phyloP scores from a whole-genome alignment of 2,113 vertebrate genomes.

The Chloropsis hardwickii region DNA sequence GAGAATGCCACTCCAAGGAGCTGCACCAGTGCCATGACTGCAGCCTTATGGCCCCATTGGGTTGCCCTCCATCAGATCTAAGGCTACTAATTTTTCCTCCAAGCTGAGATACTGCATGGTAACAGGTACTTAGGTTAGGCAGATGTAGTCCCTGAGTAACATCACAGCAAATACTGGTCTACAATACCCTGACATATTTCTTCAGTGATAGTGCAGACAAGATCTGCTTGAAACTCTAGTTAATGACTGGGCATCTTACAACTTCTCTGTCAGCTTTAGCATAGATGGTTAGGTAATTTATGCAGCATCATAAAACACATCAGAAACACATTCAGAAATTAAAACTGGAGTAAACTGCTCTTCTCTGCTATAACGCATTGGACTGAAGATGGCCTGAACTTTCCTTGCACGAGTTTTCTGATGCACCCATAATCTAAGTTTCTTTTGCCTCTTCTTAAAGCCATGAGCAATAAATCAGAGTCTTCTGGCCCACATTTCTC shows the following conservation, averaged over 20 bases:
- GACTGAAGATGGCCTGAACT: background rate
- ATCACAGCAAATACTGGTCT: background rate
- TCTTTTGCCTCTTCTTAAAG: background rate
- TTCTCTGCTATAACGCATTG: rapidly evolving
- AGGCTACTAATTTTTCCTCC: background rate
- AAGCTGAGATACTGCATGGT: background rate
- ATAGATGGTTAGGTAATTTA: background rate
- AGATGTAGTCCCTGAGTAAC: background rate
- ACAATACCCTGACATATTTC: background rate
- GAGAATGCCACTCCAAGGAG: background rate
- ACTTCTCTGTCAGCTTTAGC: background rate
- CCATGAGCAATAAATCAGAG: background rate
- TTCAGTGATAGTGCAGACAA: background rate
- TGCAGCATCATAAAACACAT: background rate
- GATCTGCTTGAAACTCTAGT: background rate
- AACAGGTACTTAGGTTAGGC: background rate
- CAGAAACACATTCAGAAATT: background rate
- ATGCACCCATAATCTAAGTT: background rate
- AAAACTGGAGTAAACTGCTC: background rate
- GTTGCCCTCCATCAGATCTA: background rate
- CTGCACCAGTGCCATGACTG: background rate
- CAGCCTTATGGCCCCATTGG: background rate
- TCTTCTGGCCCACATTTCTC: background rate
- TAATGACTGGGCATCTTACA: background rate
- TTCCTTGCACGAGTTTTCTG: background rate